Evolutionary conservation across 2,888 invertebrate genomes (phyloP).

Genomic region (Ormyrus nitidulus): DNA sequence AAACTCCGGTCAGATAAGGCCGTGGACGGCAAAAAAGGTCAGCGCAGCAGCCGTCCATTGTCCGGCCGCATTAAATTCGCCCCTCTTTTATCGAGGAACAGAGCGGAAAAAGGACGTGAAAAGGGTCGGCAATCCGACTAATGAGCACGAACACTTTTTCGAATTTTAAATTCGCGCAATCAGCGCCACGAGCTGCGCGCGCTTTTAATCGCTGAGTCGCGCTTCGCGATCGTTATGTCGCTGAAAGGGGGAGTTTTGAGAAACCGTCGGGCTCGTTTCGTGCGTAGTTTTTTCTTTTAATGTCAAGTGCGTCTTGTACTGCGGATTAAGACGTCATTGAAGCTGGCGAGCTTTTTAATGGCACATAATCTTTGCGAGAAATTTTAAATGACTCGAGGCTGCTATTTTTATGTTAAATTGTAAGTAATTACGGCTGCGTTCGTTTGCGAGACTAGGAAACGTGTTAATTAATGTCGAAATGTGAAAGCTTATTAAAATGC

Average conservation of each 20-base stretch:
- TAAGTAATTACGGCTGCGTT: too few relatives aligned
- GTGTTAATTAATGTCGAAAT: too few relatives aligned
- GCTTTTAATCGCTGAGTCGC: neutral
- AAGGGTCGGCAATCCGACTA: conserved; percentile 15
- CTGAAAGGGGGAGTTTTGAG: neutral
- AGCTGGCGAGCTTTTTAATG: too few relatives aligned
- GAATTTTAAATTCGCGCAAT: conserved; percentile 39
- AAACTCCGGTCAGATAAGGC: too few relatives aligned
- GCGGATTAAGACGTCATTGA: too few relatives aligned
- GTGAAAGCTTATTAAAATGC: too few relatives aligned
- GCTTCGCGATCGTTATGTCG: neutral
- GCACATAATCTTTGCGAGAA: too few relatives aligned
- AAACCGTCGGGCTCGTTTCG: neutral
- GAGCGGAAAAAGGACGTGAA: neutral
- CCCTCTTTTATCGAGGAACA: neutral
- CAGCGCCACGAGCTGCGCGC: conserved; percentile 2
- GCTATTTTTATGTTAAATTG: too few relatives aligned
- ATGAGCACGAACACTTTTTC: conserved; percentile 33
- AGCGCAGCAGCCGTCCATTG: neutral
- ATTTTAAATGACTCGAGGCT: too few relatives aligned
- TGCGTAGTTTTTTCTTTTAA: neutral
- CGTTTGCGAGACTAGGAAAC: too few relatives aligned
- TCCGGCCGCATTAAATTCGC: neutral
- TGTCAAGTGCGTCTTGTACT: too few relatives aligned
- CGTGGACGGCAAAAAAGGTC: neutral